Conservation (phyloP, 2,888 invertebrate species). For the Dichetophora obliterata region DNA sequence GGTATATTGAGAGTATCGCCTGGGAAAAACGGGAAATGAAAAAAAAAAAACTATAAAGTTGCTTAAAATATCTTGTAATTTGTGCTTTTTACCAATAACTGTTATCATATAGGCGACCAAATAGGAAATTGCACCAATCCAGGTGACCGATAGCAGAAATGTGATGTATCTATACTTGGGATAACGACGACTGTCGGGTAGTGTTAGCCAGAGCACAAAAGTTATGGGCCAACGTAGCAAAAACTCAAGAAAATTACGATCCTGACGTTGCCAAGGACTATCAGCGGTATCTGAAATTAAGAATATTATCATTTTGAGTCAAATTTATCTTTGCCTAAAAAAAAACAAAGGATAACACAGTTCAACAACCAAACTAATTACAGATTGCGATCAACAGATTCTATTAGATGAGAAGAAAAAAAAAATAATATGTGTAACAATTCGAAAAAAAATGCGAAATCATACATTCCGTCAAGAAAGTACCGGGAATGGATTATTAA, state of each 20-base stretch:
- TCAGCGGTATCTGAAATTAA: constrained; percentile 38
- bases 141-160: constrained; percentile 89
- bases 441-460: no score
- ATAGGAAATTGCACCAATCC: constrained; percentile 91
- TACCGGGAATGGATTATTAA: no score
- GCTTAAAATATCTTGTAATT: constrained; percentile 53
- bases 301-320: not conserved
- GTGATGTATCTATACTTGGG: constrained; percentile 87
- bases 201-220: constrained; percentile 82
- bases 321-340: not conserved
- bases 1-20: constrained; percentile 90
- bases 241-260: constrained; percentile 74
- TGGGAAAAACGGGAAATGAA: constrained; percentile 55
- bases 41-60: constrained; percentile 57
- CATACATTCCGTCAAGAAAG: no score
- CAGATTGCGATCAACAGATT: no score
- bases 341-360: not conserved
- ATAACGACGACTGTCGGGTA: constrained; percentile 87
- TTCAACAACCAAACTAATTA: no score
- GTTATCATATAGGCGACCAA: constrained; percentile 95
- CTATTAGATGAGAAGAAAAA: not conserved
- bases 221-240: constrained; percentile 87
- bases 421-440: no score
- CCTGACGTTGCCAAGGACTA: constrained; percentile 46
- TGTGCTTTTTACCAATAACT: constrained; percentile 79